Evolutionary conservation across 2,797 vertebrate species (phyloP).

Genomic region (Acanthurus tractus): DNA sequence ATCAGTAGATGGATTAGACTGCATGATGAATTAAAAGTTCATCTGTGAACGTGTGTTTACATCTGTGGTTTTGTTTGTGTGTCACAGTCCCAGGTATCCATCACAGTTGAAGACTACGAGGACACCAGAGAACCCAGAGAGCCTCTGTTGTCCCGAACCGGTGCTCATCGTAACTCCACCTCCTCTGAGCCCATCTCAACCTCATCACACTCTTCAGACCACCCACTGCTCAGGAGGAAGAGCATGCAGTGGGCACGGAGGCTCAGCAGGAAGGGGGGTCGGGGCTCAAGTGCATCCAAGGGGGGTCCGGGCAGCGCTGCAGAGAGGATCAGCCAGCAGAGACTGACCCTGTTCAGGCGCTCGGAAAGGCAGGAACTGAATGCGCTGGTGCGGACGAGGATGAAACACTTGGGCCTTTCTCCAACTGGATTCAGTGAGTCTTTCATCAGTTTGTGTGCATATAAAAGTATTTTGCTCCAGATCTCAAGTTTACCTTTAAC

Average conservation of each 20-base stretch:
- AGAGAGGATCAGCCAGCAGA: conserved; percentile 89
- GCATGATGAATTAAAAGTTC: conserved; percentile 21
- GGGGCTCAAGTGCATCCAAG: conserved; percentile 82
- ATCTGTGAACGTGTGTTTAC: conserved; percentile 3
- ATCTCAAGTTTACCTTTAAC: background rate
- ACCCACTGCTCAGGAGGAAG: conserved; percentile 89
- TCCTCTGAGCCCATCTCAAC: conserved; percentile 85
- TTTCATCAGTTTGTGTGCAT: background rate
- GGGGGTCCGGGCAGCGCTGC: conserved; percentile 85
- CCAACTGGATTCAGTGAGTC: conserved; percentile 88
- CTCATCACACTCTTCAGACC: conserved; percentile 86
- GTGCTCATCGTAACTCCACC: conserved; percentile 88
- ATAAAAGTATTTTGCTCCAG: background rate
- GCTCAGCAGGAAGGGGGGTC: conserved; percentile 87
- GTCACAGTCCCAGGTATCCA: conserved; percentile 88
- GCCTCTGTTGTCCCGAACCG: conserved; percentile 82
- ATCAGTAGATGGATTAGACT: no score
- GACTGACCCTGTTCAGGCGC: conserved; percentile 87
- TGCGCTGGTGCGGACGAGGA: conserved; percentile 87
- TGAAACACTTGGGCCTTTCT: conserved; percentile 90
- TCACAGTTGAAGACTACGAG: conserved; percentile 89
- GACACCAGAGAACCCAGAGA: conserved; percentile 88
- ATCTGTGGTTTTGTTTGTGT: conserved; percentile 11
- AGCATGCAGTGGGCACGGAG: conserved; percentile 92
- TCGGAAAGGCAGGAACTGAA: conserved; percentile 91